These are phyloP conservation scores for Lethocerus indicus DNA, from an alignment of 1,140 invertebrate genomes.

Conservation along the genomic window DNA sequence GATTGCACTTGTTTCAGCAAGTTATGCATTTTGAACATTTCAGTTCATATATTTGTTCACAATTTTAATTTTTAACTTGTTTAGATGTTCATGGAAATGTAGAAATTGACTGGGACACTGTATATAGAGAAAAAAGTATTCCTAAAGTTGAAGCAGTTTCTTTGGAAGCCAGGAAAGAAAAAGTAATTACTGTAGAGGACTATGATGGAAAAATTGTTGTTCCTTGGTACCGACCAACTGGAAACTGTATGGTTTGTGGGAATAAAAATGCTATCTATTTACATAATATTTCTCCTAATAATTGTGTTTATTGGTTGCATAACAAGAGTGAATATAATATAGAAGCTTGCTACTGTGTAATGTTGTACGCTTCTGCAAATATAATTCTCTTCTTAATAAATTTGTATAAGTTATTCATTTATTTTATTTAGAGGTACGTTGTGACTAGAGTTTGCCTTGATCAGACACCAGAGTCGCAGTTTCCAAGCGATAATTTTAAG, in stretches of 20 bases:
- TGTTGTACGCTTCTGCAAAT: too few species aligned
- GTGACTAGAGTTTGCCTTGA: slow-evolving; percentile 69
- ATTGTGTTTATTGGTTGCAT: too few species aligned
- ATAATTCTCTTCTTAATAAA: too few species aligned
- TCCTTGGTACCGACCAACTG: slow-evolving; percentile 10
- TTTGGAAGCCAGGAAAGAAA: not conserved
- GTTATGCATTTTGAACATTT: too few species aligned
- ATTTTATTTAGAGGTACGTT: slow-evolving; percentile 42
- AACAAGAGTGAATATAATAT: too few species aligned
- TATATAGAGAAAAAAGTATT: slow-evolving; percentile 3
- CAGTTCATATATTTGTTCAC: too few species aligned
- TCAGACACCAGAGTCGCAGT: slow-evolving; percentile 57
- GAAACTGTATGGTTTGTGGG: not conserved
- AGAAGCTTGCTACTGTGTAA: too few species aligned
- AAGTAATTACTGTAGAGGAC: not conserved
- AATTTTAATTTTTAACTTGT: not conserved
- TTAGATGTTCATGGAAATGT: not conserved
- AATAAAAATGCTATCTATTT: too few species aligned
- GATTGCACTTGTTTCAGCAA: too few species aligned
- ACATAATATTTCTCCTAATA: too few species aligned
- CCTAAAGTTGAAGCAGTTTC: slow-evolving; percentile 1
- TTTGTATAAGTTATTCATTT: too few species aligned
- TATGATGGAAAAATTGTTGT: slow-evolving; percentile 9
- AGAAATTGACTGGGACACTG: slow-evolving; percentile 10
- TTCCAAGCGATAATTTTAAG: slow-evolving; percentile 56